A percentile compares a stretch with the other conserved stretches of the same genome.
phyloP scores from a whole-genome alignment of 2,113 vertebrate species.

The Rhinolophus ferrumequinum region DNA sequence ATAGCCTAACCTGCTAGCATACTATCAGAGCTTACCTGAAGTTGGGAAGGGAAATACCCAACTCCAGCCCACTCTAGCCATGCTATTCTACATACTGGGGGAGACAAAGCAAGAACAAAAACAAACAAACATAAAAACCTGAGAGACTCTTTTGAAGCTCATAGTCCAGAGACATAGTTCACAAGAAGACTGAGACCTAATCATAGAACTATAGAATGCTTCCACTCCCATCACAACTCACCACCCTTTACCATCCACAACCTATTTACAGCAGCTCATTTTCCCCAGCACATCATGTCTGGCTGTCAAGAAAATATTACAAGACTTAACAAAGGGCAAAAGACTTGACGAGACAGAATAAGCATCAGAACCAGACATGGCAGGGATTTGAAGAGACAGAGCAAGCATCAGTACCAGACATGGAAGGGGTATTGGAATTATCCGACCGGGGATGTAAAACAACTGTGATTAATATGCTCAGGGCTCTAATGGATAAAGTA shows the following conservation, averaged over 20 bases:
- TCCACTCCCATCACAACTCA: not conserved
- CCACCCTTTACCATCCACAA: not conserved
- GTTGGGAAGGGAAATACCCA: not conserved
- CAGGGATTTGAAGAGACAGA: no score
- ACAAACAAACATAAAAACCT: not conserved
- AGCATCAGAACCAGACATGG: not conserved
- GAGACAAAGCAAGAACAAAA: not conserved
- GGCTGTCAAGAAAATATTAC: not conserved
- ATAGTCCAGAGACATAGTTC: not conserved
- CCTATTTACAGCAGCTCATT: not conserved
- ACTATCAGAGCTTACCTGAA: not conserved
- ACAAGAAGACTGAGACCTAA: not conserved
- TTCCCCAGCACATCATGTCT: not conserved
- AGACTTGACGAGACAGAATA: not conserved
- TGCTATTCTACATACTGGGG: not conserved
- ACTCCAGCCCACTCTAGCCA: not conserved
- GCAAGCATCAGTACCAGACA: not conserved
- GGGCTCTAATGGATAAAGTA: no score
- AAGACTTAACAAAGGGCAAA: not conserved
- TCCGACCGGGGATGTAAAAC: not conserved
- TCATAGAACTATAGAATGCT: not conserved
- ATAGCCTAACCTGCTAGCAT: not conserved
- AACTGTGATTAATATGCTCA: not conserved
- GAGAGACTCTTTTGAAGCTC: not conserved
- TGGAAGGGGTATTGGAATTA: not conserved